Evolutionary conservation across 2,888 invertebrate genomes (phyloP).

Genomic region (Schizotus pectinicornis): DNA sequence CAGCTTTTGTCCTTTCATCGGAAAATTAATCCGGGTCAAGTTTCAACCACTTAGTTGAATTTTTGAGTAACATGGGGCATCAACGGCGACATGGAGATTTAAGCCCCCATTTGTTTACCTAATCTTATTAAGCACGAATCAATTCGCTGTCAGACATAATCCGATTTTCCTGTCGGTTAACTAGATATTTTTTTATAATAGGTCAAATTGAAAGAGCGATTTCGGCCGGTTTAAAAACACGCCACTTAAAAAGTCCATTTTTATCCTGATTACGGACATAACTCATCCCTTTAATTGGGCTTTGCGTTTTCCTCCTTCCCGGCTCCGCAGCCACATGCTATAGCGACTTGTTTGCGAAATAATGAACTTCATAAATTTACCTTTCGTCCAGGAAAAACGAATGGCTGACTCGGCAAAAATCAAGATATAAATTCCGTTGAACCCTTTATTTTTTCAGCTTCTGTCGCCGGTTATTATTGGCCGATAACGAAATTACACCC

Average conservation of each 20-base stretch:
- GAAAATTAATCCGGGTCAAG: too few relatives aligned
- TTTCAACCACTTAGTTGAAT: background rate
- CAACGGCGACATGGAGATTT: too few relatives aligned
- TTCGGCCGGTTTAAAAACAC: constrained; percentile 36
- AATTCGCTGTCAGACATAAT: constrained; percentile 8
- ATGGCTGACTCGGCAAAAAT: constrained; percentile 46
- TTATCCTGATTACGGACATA: constrained; percentile 43
- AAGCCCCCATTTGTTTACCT: too few relatives aligned
- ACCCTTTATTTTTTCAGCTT: constrained; percentile 4
- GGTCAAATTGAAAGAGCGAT: constrained; percentile 40
- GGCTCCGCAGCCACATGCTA: constrained; percentile 42
- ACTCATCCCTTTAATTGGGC: constrained; percentile 41
- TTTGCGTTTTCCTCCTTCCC: constrained; percentile 27
- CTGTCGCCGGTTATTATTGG: constrained; percentile 19
- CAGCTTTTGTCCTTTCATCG: too few relatives aligned
- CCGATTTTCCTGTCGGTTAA: constrained; percentile 5
- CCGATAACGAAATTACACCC: constrained; percentile 15
- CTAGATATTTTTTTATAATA: background rate
- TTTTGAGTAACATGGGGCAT: background rate
- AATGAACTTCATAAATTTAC: constrained; percentile 53
- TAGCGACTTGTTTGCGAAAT: constrained; percentile 47
- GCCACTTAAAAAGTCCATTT: constrained; percentile 41
- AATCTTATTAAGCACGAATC: too few relatives aligned
- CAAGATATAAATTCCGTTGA: constrained; percentile 37
- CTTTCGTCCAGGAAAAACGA: constrained; percentile 43